Evolutionary conservation across 2,888 invertebrate species (phyloP).

Genomic region (Amblyjoppa fuscipennis): DNA sequence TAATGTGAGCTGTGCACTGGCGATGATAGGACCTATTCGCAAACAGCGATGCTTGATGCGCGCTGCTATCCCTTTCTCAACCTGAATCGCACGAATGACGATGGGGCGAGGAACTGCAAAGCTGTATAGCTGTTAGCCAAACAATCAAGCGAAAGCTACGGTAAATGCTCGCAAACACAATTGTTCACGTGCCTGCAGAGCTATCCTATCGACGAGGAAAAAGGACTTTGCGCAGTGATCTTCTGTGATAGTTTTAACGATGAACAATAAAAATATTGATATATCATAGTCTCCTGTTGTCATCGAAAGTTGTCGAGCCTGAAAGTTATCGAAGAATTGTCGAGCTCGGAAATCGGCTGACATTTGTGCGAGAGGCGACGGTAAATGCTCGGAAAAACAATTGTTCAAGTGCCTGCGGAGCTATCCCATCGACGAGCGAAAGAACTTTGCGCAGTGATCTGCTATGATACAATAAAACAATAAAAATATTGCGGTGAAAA

Average conservation of each 20-base stretch:
- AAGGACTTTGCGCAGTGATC: constrained; percentile 11
- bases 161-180: constrained; percentile 74
- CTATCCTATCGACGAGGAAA: not conserved
- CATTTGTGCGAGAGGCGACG: too few species aligned
- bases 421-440: too few species aligned
- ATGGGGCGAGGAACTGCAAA: constrained; percentile 9
- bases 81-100: constrained; percentile 42
- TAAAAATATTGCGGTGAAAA: too few species aligned
- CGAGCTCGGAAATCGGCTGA: too few species aligned
- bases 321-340: too few species aligned
- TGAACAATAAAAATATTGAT: constrained; percentile 72
- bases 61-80: constrained; percentile 49
- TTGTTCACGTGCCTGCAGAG: constrained; percentile 59
- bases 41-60: constrained; percentile 54
- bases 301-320: too few species aligned
- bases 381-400: too few species aligned
- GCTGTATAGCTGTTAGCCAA: constrained; percentile 70
- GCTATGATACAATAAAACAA: too few species aligned
- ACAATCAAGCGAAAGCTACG: constrained; percentile 69
- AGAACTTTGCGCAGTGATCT: too few species aligned
- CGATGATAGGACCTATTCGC: constrained; percentile 59
- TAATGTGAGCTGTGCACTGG: constrained; percentile 62
- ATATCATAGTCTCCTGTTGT: too few species aligned
- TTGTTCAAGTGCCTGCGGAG: too few species aligned
- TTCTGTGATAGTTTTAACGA: constrained; percentile 46